A percentile compares a stretch with the other conserved stretches of the same genome.
These are phyloP conservation scores for Mastomys natalensis DNA, from an alignment of 2,113 vertebrate species.

Conservation along the genomic window DNA sequence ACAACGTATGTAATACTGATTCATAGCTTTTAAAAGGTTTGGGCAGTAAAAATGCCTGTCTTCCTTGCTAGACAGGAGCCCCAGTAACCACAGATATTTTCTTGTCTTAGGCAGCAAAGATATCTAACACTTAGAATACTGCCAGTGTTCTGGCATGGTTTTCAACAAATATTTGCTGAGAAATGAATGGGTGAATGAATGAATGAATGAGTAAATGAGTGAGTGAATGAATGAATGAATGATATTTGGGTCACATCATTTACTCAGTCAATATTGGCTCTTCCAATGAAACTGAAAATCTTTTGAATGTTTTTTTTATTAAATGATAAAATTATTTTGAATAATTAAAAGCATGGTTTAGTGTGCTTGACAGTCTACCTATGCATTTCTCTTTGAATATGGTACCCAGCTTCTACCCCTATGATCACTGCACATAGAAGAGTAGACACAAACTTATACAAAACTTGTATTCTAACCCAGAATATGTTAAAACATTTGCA, in stretches of 20 bases:
- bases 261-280: background rate
- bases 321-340: slow-evolving; percentile 38
- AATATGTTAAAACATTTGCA: slow-evolving; percentile 2
- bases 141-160: background rate
- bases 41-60: background rate
- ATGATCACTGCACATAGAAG: background rate
- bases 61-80: background rate
- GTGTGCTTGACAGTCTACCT: background rate
- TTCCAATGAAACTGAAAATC: slow-evolving; percentile 11
- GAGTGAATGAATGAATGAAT: slow-evolving; percentile 13
- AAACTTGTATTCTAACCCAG: background rate
- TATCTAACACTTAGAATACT: background rate
- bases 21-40: background rate
- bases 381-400: background rate
- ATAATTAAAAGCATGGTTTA: slow-evolving; percentile 36
- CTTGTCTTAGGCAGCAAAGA: background rate
- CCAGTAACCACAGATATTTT: background rate
- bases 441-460: background rate
- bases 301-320: background rate
- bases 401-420: background rate
- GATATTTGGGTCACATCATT: background rate
- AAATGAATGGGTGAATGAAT: background rate
- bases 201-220: slow-evolving; percentile 22
- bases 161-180: slow-evolving; percentile 31
- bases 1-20: background rate